Evolutionary conservation across 2,113 vertebrate genomes (phyloP).

Genomic region (Neopipo cinnamomea): DNA sequence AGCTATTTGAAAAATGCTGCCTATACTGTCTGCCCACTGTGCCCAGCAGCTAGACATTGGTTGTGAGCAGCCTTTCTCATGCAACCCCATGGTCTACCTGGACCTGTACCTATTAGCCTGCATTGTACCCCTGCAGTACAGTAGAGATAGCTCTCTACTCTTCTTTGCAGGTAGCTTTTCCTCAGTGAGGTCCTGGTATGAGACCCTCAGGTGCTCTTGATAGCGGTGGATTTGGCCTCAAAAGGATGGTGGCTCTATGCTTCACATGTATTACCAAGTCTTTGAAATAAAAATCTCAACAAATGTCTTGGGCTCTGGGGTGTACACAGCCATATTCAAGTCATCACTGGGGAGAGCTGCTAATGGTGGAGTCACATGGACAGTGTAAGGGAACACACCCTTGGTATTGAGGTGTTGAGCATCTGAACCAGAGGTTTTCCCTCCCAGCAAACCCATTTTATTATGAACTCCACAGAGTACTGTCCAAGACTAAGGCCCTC

Average conservation of each 20-base stretch:
- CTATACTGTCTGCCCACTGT: neutral
- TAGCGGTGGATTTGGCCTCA: neutral
- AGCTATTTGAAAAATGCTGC: neutral
- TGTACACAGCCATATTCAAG: neutral
- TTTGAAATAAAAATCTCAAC: neutral
- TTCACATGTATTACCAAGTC: neutral
- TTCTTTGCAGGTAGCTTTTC: neutral
- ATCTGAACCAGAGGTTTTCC: neutral
- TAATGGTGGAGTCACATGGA: neutral
- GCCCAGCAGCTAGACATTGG: neutral
- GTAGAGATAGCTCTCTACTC: neutral
- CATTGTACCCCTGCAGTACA: neutral
- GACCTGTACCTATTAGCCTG: neutral
- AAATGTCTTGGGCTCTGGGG: neutral
- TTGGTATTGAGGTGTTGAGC: neutral
- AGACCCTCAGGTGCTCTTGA: neutral
- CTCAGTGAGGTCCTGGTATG: neutral
- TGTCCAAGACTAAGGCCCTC: neutral
- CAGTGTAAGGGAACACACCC: neutral
- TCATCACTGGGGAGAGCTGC: neutral
- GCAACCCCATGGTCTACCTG: too few species aligned
- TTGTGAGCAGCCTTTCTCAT: neutral
- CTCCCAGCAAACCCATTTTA: neutral
- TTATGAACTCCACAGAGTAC: neutral
- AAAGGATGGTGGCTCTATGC: neutral